Evolutionary conservation across 2,797 vertebrate genomes (phyloP).

Genomic region (Pangasius larnaudii): DNA sequence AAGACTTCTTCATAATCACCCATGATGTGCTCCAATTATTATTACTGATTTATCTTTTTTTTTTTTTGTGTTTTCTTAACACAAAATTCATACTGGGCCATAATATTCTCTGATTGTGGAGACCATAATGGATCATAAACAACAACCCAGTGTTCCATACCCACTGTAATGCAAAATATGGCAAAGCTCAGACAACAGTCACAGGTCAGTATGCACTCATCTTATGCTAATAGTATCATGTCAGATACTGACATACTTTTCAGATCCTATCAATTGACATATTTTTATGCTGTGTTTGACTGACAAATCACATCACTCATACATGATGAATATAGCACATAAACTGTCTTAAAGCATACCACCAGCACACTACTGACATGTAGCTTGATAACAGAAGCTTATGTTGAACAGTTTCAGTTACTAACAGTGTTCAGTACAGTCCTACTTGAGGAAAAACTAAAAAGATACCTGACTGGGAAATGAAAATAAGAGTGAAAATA

Average conservation of each 20-base stretch:
- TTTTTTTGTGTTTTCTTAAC: conserved; percentile 22
- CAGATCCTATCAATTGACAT: background rate
- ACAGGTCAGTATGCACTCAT: background rate
- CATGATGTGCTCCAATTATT: conserved; percentile 9
- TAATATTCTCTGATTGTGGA: conserved; percentile 15
- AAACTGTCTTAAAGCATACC: background rate
- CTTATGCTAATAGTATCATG: background rate
- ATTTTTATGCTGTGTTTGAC: background rate
- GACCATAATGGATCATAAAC: conserved; percentile 1
- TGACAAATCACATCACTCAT: background rate
- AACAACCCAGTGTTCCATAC: background rate
- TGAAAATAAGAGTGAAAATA: background rate
- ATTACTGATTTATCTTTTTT: conserved; percentile 3
- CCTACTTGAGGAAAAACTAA: background rate
- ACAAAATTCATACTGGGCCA: background rate
- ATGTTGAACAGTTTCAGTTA: background rate
- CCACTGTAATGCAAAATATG: conserved; percentile 5
- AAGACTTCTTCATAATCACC: conserved; percentile 27
- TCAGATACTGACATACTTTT: background rate
- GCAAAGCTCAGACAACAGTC: background rate
- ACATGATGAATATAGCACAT: background rate
- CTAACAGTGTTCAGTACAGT: background rate
- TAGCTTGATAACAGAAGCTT: background rate
- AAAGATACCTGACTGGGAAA: background rate
- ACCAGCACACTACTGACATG: background rate